These are phyloP conservation scores for Drosophila sordidapex DNA, from an alignment of 2,888 invertebrate genomes.

Conservation along the genomic window DNA sequence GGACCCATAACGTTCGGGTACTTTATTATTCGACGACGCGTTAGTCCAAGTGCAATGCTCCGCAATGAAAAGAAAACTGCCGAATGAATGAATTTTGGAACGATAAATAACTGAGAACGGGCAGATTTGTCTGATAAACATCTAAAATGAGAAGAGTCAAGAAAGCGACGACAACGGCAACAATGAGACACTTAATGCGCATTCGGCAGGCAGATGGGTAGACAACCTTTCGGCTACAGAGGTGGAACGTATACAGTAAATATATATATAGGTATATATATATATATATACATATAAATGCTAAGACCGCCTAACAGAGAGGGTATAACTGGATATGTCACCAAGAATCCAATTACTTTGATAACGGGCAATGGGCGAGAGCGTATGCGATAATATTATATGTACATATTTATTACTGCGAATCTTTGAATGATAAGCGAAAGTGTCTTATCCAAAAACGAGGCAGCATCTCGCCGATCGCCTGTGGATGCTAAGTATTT, in stretches of 20 bases:
- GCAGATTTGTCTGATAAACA: constrained; percentile 73
- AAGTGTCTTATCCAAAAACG: not conserved
- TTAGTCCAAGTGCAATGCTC: constrained; percentile 58
- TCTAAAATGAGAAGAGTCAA: constrained; percentile 77
- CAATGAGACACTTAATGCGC: constrained; percentile 78
- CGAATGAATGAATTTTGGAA: constrained; percentile 62
- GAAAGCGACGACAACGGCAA: constrained; percentile 69
- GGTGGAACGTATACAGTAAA: constrained; percentile 14
- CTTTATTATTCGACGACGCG: constrained; percentile 9
- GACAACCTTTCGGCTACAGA: constrained; percentile 25
- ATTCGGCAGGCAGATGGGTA: constrained; percentile 66
- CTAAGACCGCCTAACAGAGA: constrained; percentile 15
- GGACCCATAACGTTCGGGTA: not conserved
- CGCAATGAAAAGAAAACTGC: constrained; percentile 76
- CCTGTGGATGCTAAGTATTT: constrained; percentile 51
- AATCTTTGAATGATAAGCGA: constrained; percentile 28
- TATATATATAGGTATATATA: constrained; percentile 7
- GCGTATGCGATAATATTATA: constrained; percentile 11
- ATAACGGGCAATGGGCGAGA: constrained; percentile 19
- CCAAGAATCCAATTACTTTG: constrained; percentile 13
- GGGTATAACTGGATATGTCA: constrained; percentile 2
- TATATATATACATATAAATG: constrained; percentile 24
- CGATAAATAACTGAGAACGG: constrained; percentile 68
- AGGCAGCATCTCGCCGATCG: not conserved
- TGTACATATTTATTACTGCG: not conserved